Conservation (phyloP, 2,113 vertebrate genomes). For the Phrynosoma platyrhinos region DNA sequence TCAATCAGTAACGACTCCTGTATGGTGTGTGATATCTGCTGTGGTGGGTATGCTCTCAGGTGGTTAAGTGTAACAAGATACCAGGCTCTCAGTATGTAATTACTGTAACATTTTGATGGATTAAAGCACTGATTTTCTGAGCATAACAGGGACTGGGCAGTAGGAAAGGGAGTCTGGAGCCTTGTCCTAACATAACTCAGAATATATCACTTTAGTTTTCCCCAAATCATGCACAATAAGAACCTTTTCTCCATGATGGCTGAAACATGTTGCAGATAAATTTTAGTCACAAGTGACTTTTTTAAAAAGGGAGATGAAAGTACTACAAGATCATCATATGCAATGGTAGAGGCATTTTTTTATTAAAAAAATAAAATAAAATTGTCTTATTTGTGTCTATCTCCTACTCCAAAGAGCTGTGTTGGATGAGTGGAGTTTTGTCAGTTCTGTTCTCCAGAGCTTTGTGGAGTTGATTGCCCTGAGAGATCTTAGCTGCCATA, state of each 20-base stretch:
- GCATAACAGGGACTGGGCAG: background rate
- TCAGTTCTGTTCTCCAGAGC: background rate
- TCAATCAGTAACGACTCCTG: background rate
- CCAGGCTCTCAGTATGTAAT: background rate
- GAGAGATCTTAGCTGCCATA: background rate
- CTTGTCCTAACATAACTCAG: background rate
- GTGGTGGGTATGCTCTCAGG: background rate
- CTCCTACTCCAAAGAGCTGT: no score
- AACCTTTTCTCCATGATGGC: background rate
- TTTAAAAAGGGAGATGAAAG: background rate
- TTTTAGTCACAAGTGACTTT: background rate
- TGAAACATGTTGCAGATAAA: background rate
- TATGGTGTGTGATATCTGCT: background rate
- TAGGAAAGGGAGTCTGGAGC: background rate
- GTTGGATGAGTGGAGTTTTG: background rate
- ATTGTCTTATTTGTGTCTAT: no score
- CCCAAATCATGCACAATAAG: background rate
- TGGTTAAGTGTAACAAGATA: background rate
- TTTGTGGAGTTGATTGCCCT: background rate
- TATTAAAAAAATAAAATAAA: no score
- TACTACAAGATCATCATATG: background rate
- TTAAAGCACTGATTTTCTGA: background rate
- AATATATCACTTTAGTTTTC: background rate
- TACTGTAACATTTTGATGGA: background rate
- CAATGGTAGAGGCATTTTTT: no score